phyloP scores from a whole-genome alignment of 2,797 vertebrate species.

The Rallus crepitans region DNA sequence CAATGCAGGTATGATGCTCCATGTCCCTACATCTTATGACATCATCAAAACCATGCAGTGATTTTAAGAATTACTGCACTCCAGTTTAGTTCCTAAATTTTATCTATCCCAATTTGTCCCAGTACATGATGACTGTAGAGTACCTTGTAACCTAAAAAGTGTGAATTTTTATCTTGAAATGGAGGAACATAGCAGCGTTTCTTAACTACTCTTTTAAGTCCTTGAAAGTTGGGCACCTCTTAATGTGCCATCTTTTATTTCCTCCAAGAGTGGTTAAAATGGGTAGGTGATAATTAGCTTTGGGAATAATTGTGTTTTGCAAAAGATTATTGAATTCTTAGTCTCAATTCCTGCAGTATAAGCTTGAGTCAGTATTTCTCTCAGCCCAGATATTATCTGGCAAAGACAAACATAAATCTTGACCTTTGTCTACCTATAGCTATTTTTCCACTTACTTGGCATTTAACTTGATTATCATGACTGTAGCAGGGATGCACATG shows the following conservation, averaged over 20 bases:
- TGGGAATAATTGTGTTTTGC: not conserved
- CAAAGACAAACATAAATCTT: not conserved
- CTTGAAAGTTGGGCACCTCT: not conserved
- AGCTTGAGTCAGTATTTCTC: not conserved
- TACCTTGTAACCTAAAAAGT: not conserved
- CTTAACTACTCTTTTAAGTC: not conserved
- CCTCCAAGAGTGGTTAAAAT: not conserved
- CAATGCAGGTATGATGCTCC: not conserved
- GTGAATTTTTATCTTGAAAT: not conserved
- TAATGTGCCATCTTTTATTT: not conserved
- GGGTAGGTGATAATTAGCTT: not conserved
- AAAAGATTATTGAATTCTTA: not conserved
- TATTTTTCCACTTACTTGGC: not conserved
- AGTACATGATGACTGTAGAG: not conserved
- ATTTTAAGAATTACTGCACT: not conserved
- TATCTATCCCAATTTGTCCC: not conserved
- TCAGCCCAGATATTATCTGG: not conserved
- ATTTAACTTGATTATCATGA: not conserved
- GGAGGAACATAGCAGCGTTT: not conserved
- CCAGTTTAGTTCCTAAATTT: not conserved
- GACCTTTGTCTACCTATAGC: not conserved
- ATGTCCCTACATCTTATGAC: not conserved
- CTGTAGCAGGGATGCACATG: not conserved
- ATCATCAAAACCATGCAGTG: not conserved
- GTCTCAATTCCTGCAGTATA: not conserved